Percentiles rank a stretch among this genome's conserved stretches.
Evolutionary conservation across 2,797 vertebrate genomes (phyloP).

Genomic region (Coreius guichenoti): DNA sequence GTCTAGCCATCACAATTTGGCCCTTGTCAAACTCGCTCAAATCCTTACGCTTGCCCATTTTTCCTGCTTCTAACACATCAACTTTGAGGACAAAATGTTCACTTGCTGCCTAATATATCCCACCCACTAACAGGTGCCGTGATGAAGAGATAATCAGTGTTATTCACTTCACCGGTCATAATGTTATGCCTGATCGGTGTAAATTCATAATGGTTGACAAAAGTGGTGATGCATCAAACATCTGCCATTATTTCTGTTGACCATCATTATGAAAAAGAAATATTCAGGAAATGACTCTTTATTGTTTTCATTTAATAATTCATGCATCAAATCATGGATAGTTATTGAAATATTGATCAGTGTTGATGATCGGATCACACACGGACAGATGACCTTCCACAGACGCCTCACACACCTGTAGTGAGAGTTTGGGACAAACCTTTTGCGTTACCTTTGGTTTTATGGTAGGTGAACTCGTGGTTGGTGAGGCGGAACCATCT

Average conservation of each 20-base stretch:
- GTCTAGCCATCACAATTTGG: too few species aligned
- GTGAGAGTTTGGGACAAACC: constrained; percentile 51
- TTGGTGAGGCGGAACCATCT: constrained; percentile 98
- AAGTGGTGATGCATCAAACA: not conserved
- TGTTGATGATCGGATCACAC: not conserved
- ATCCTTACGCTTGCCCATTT: too few species aligned
- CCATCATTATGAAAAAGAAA: not conserved
- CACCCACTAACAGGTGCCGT: too few species aligned
- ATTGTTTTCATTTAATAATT: not conserved
- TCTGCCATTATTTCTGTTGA: not conserved
- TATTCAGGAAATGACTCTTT: not conserved
- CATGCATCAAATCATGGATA: not conserved
- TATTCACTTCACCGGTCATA: too few species aligned
- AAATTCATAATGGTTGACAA: not conserved
- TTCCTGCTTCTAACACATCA: too few species aligned
- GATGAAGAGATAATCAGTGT: too few species aligned
- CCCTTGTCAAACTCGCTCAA: too few species aligned
- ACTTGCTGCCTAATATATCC: too few species aligned
- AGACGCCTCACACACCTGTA: constrained; percentile 5
- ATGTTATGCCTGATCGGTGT: too few species aligned
- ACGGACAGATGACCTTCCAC: too few species aligned
- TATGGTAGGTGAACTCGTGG: constrained; percentile 98
- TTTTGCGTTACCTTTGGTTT: constrained; percentile 88
- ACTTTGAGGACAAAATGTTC: too few species aligned
- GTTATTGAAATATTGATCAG: not conserved